Evolutionary conservation across 2,888 invertebrate genomes (phyloP).

Genomic region (Meghimatium bilineatum): DNA sequence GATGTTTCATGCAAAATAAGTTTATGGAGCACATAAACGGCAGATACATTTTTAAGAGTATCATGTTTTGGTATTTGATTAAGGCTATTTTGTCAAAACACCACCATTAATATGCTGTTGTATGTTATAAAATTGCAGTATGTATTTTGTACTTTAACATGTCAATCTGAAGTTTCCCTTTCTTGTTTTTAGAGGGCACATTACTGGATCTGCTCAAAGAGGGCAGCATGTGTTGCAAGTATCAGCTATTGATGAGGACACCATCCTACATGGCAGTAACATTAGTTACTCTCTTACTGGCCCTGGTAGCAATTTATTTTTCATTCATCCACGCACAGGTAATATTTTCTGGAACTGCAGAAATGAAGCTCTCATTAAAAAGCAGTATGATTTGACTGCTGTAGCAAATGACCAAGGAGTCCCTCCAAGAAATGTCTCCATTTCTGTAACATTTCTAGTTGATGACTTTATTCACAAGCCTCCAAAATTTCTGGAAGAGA

Average conservation of each 20-base stretch:
- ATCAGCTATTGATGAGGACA: constrained; percentile 85
- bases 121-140: no score
- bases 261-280: constrained; percentile 85
- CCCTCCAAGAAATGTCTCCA: constrained; percentile 79
- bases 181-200: constrained; percentile 78
- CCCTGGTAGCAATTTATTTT: constrained; percentile 79
- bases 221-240: constrained; percentile 88
- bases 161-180: no score
- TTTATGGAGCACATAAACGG: no score
- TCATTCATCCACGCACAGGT: constrained; percentile 82
- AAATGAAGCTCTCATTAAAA: constrained; percentile 88
- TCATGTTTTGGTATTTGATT: no score
- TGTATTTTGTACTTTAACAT: no score
- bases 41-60: no score
- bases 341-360: constrained; percentile 86
- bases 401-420: constrained; percentile 81
- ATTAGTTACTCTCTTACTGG: constrained; percentile 87
- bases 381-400: constrained; percentile 82
- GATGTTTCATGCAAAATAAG: no score
- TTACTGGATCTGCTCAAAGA: constrained; percentile 87
- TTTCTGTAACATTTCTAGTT: constrained; percentile 85
- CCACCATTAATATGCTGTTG: no score
- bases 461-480: constrained; percentile 93
- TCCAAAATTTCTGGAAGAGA: constrained; percentile 87
- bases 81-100: no score